phyloP scores from a whole-genome alignment of 2,888 invertebrate species.

The Nudaria mundana region DNA sequence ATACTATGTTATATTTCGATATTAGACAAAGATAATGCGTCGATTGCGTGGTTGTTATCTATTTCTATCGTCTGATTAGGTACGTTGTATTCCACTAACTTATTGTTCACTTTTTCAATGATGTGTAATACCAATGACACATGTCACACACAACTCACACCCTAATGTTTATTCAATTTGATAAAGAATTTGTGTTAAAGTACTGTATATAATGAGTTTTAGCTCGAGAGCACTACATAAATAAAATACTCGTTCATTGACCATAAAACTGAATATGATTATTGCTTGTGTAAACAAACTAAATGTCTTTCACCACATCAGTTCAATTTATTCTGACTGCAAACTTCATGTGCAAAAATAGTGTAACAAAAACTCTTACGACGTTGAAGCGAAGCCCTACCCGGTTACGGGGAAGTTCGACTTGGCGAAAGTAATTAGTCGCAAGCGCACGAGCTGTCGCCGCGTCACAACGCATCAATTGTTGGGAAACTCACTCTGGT shows the following conservation, averaged over 20 bases:
- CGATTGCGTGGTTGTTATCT: constrained; percentile 7
- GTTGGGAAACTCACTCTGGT: constrained; percentile 56
- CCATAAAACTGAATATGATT: too few relatives aligned
- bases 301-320: constrained; percentile 30
- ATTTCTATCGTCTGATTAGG: constrained; percentile 1
- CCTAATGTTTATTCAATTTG: too few relatives aligned
- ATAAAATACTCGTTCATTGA: too few relatives aligned
- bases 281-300: constrained; percentile 7
- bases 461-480: constrained; percentile 71
- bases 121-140: background rate
- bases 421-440: constrained; percentile 74
- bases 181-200: too few relatives aligned
- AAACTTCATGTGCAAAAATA: constrained; percentile 47
- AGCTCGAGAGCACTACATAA: too few relatives aligned
- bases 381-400: constrained; percentile 67
- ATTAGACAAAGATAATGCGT: too few relatives aligned
- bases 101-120: background rate
- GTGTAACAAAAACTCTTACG: constrained; percentile 57
- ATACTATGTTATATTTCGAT: too few relatives aligned
- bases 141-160: too few relatives aligned
- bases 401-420: constrained; percentile 46
- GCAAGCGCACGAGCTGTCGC: constrained; percentile 61
- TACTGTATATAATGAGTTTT: too few relatives aligned
- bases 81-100: background rate
- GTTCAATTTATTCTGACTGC: constrained; percentile 34